These are phyloP conservation scores for Hydraecia micacea DNA, from an alignment of 2,888 invertebrate species.

Conservation along the genomic window DNA sequence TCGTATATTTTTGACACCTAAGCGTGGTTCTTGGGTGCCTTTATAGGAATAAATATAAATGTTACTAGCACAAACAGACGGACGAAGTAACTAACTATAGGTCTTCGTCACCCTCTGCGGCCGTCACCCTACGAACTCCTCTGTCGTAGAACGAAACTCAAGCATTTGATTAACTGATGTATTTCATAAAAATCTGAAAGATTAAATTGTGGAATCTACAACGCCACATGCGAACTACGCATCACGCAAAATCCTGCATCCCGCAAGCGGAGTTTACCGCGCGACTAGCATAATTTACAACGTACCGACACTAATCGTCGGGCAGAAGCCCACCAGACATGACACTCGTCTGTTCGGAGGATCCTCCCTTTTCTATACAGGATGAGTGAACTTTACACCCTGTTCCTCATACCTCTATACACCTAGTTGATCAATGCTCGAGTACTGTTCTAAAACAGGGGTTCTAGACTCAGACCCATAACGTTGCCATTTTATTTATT, in stretches of 20 bases:
- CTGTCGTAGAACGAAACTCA: background rate
- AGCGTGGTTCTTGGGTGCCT: background rate
- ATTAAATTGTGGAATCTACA: background rate
- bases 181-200: background rate
- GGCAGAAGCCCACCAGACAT: background rate
- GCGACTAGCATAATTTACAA: background rate
- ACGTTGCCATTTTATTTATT: conserved; percentile 43
- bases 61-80: conserved; percentile 13
- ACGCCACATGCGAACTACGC: background rate
- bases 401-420: background rate
- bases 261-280: background rate
- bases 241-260: background rate
- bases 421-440: background rate
- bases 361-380: background rate
- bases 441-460: background rate
- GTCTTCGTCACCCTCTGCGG: background rate
- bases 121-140: background rate
- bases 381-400: background rate
- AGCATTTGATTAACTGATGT: conserved; percentile 2
- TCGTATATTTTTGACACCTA: background rate
- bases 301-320: background rate
- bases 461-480: background rate
- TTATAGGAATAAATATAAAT: background rate
- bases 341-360: background rate
- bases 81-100: background rate